Base-by-base conservation (phyloP, 2,797 vertebrate species). In the Epinephelus awoara region DNA sequence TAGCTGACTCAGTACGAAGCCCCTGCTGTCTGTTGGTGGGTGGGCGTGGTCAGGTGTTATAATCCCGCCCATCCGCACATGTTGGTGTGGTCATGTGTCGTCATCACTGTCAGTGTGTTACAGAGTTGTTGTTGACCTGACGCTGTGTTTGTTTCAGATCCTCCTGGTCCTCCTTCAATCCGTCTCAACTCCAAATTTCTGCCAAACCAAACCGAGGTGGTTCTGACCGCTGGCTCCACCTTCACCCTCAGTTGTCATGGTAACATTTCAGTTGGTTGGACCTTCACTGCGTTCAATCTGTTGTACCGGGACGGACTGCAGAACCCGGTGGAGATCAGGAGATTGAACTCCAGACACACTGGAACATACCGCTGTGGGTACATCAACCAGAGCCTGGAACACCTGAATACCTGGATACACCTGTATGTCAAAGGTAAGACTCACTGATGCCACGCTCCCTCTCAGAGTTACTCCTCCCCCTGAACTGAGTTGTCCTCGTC, bases 341-440 rank as follows among this genome's bases (percentile, higher is more conserved):
- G 34, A 5, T 61, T 85, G 0, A 7, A 23, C 0, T 59, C 68
- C 29, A 82, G 95, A 18, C 9, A 93, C 51, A 98, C 96, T 0
- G 93, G 95, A 40, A 96, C 93, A 0, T 98, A 98, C 13, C 65
- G 0, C 1, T 98, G 97, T 72, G 69, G 25, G 1, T 96, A 96
- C 34, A 49, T 77, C 42, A 91, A 92, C 76, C 83, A 81, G 14
- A 84, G 79, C 75, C 84, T 91, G n/a, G 58, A 69, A 0, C 67
- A 92, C 72, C 29, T 88, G 14, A 72, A 73, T 8, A 91, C 93
- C 14, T 85, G 91, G 51, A 73, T 97, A 42, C 96, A 97, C 80
- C 79, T 98, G 40, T 97, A 95, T 1, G 89, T 98, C 64, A 93
- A 84, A 96, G 96, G 97, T 92, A 63, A 75, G 65, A 44, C 5